A percentile compares a stretch with the other conserved stretches of the same genome.
phyloP scores from a whole-genome alignment of 2,797 vertebrate genomes.

The Melanotaenia pygmaea region DNA sequence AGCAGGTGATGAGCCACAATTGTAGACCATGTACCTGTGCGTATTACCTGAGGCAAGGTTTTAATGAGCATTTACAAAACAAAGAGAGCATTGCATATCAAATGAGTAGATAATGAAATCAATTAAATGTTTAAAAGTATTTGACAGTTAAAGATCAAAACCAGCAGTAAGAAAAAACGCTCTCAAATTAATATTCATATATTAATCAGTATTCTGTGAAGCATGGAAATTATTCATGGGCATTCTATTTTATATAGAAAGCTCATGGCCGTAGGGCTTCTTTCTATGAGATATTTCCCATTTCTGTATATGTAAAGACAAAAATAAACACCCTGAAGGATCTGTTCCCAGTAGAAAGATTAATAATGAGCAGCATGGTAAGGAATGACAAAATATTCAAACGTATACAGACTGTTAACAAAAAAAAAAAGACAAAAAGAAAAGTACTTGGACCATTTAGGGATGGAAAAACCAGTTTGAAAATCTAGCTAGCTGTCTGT shows the following conservation, averaged over 20 bases:
- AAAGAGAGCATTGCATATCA: conserved; percentile 65
- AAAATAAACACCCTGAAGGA: conserved; percentile 27
- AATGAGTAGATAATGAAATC: conserved; percentile 55
- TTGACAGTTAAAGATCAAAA: conserved; percentile 66
- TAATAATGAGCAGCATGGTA: conserved; percentile 15
- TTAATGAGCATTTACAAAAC: conserved; percentile 79
- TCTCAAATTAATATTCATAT: conserved; percentile 53
- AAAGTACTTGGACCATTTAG: neutral
- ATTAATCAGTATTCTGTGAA: conserved; percentile 55
- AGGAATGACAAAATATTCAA: conserved; percentile 13
- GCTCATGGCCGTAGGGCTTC: conserved; percentile 33
- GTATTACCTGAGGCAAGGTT: conserved; percentile 67
- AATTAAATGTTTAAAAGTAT: conserved; percentile 61
- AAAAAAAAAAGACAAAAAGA: neutral
- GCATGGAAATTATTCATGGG: conserved; percentile 44
- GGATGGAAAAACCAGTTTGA: neutral
- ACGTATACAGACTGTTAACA: neutral
- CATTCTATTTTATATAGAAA: conserved; percentile 25
- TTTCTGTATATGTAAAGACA: conserved; percentile 29
- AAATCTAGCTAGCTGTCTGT: conserved; percentile 6
- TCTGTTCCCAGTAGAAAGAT: conserved; percentile 19
- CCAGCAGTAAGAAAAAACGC: conserved; percentile 40
- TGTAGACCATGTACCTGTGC: conserved; percentile 63
- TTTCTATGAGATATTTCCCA: conserved; percentile 22
- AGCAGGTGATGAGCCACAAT: conserved; percentile 56